Base-by-base conservation (phyloP, 2,797 vertebrate species). In the Anomalospiza imberbis region DNA sequence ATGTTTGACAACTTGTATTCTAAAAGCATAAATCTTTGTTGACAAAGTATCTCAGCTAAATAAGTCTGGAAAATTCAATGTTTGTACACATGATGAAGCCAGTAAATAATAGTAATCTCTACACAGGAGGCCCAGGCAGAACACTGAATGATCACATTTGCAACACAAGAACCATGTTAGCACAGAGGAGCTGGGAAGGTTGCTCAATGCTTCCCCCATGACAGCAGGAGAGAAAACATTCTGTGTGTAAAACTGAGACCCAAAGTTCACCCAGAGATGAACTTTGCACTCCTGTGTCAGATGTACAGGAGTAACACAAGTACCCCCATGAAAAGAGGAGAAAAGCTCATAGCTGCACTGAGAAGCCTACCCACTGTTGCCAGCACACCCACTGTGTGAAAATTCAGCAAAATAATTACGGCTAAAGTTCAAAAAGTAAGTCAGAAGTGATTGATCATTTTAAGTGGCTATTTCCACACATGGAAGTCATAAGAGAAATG, bases 211-310 rank as follows among this genome's bases (percentile, higher is more conserved):
- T 19, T 60, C 1, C 5, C 36, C 58, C 53, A 25, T 6, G 48
- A 61, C n/a, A 65, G 14, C 31, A 57, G 24, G 9, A 78, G 13
- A 36, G 34, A 89, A 88, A 94, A 87, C 15, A 71, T 63, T 61
- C 60, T 29, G 18, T 38, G 14, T 22, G 32, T 65, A 87, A 90
- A 93, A 75, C 42, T 57, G 51, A 78, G 62, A 66, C 22, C 44
- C 44, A 45, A 83, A 92, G 66, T 86, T 72, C 74, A 53, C 21
- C 12, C 63, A 76, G 45, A 54, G 12, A 76, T 17, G 76, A 93
- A 96, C 95, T 96, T 73, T 93, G 93, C 48, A 25, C 83, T 89
- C n/a, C 53, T 13, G 21, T 88, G 70, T 66, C 61, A 91, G 34
- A 58, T 15, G 32, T 54, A 66, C 60, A 83, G 32, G 7, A 71